Evolutionary conservation across 2,888 invertebrate species (phyloP).

Genomic region (Scaptomyza reducta): DNA sequence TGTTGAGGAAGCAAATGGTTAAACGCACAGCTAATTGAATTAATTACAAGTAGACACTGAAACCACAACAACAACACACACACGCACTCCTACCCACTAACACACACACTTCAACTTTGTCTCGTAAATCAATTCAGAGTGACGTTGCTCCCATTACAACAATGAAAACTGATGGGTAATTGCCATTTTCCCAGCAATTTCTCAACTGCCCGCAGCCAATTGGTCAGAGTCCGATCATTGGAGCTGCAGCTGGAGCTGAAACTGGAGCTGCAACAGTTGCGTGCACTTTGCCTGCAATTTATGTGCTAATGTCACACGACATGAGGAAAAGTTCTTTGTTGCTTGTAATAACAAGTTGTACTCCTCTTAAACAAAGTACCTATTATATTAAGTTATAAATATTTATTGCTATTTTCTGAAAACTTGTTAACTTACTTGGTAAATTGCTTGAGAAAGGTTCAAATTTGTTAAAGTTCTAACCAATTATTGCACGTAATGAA

Average conservation of each 20-base stretch:
- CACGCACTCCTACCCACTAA: slow-evolving; percentile 15
- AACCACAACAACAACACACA: slow-evolving; percentile 26
- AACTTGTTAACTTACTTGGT: neutral
- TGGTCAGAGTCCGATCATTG: slow-evolving; percentile 39
- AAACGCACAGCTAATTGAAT: slow-evolving; percentile 71
- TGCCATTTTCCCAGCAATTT: slow-evolving; percentile 74
- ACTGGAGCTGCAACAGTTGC: slow-evolving; percentile 42
- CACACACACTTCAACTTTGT: slow-evolving; percentile 18
- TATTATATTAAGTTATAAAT: slow-evolving; percentile 42
- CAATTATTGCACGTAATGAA: neutral
- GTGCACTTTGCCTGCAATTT: slow-evolving; percentile 62
- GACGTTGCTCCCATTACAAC: slow-evolving; percentile 67
- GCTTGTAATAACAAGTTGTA: slow-evolving; percentile 12
- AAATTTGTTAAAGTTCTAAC: neutral
- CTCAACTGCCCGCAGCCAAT: slow-evolving; percentile 53
- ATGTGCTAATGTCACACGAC: slow-evolving; percentile 61
- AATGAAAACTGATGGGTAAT: slow-evolving; percentile 75
- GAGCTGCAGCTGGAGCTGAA: slow-evolving; percentile 8
- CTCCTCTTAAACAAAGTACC: neutral
- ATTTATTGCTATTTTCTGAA: slow-evolving; percentile 23
- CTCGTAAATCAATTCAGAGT: slow-evolving; percentile 73
- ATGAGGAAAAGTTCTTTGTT: slow-evolving; percentile 21
- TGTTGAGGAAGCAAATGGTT: slow-evolving; percentile 61
- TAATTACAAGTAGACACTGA: slow-evolving; percentile 64
- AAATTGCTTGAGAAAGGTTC: neutral